Evolutionary conservation across 2,888 invertebrate genomes (phyloP), one percentile per base, ranked within the genome.

Genomic region (Amaurobius ferox): DNA sequence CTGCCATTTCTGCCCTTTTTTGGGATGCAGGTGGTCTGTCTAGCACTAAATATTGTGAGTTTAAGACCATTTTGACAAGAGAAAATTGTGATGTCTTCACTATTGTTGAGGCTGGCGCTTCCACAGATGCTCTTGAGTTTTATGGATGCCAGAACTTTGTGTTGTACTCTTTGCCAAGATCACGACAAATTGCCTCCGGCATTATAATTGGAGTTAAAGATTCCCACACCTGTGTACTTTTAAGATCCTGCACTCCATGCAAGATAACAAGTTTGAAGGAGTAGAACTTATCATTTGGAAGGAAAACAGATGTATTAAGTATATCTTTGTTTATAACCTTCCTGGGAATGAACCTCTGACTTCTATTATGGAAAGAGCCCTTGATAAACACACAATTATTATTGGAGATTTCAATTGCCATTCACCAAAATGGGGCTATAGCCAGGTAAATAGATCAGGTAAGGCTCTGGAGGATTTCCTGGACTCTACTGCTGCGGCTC

Each of bases 401-500:
- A 35, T 77, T 67, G 26, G 32, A 19, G 48, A 77, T 11, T 67
- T 77, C 26, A 67, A 67, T 26, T 13, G 55, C n/a, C 67, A 48
- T 26, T 55, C 67, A 32, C 13, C 30, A 23, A 77, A 32, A 67
- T 77, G n/a, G 55, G 26, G 26, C n/a, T 67, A 67, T n/a, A 26
- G n/a, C 39, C 16, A 77, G 13, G 1, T 29, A 26, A 48, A 77
- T 23, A 0, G 19, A 16, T 35, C 62, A 1, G 67, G 35, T 26
- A 77, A n/a, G 19, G n/a, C 26, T 13, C n/a, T 77, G 11, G 48
- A 77, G n/a, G 32, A 77, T n/a, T 55, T 77, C 11, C 44, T 77
- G 19, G 55, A 74, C 28, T 64, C 40, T 35, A 29, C 76, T 44
- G 1, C n/a, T 29, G 9, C 13, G 0, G 26, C 32, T 48, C 19